Conservation (phyloP, 2,113 vertebrate genomes). For the Fulica atra region DNA sequence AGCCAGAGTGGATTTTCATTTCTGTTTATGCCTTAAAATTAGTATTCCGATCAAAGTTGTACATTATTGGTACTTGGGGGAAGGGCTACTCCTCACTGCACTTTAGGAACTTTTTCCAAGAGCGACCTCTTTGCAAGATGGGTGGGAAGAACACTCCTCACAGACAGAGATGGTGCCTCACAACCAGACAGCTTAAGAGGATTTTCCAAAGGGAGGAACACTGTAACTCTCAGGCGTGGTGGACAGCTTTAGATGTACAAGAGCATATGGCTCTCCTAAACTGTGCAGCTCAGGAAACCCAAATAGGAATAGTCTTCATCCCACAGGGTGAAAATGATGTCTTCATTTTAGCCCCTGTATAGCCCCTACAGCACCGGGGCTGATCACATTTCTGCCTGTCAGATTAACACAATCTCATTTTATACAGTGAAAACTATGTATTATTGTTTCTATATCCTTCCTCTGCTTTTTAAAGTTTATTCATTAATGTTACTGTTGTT, state of each 20-base stretch:
- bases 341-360: not conserved
- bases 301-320: not conserved
- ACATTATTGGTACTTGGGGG: not conserved
- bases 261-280: not conserved
- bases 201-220: not conserved
- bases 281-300: not conserved
- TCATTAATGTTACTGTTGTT: not conserved
- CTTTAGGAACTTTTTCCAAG: not conserved
- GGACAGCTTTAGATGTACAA: not conserved
- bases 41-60: not conserved
- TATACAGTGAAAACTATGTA: not conserved
- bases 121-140: not conserved
- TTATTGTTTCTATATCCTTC: not conserved
- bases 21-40: not conserved
- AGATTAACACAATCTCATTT: not conserved
- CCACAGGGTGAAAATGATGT: rapidly evolving
- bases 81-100: not conserved
- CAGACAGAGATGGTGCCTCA: too few relatives aligned
- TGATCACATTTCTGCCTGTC: not conserved
- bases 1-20: not conserved
- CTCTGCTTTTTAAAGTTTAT: not conserved
- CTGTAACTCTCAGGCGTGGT: not conserved
- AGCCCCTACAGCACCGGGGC: not conserved
- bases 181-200: not conserved
- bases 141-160: not conserved